phyloP scores from a whole-genome alignment of 2,797 vertebrate species.

The Eospalax fontanierii region DNA sequence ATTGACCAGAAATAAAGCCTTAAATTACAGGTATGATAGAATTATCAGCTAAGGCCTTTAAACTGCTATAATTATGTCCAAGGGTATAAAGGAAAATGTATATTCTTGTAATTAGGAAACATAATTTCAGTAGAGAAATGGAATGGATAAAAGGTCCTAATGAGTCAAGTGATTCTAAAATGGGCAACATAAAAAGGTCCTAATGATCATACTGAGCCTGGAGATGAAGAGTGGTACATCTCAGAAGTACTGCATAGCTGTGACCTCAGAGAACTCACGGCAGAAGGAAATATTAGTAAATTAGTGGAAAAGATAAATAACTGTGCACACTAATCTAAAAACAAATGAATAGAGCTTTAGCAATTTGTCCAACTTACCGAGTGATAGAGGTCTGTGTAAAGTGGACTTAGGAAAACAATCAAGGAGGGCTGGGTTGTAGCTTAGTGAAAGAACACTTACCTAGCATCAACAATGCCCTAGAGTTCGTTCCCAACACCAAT shows the following conservation, averaged over 20 bases:
- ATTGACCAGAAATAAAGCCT: neutral
- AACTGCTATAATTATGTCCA: neutral
- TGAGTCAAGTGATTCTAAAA: neutral
- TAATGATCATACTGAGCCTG: neutral
- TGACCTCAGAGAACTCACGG: neutral
- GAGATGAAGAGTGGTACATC: constrained; percentile 6
- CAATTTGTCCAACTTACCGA: neutral
- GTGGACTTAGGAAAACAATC: neutral
- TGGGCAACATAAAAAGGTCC: neutral
- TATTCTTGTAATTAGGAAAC: neutral
- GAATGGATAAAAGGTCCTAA: neutral
- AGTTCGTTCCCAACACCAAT: neutral
- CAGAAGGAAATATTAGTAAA: neutral
- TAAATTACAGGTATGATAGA: neutral
- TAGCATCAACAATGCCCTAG: neutral
- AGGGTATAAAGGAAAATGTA: neutral
- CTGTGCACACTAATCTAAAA: neutral
- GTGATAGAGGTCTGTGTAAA: neutral
- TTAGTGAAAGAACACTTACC: neutral
- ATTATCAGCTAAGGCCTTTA: constrained; percentile 31
- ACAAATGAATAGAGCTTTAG: neutral
- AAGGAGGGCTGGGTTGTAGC: neutral
- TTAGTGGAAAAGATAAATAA: neutral
- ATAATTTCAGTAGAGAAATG: constrained; percentile 32
- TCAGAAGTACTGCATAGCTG: neutral